Evolutionary conservation across 2,888 invertebrate genomes (phyloP).

Genomic region (Drosophila quinaria): DNA sequence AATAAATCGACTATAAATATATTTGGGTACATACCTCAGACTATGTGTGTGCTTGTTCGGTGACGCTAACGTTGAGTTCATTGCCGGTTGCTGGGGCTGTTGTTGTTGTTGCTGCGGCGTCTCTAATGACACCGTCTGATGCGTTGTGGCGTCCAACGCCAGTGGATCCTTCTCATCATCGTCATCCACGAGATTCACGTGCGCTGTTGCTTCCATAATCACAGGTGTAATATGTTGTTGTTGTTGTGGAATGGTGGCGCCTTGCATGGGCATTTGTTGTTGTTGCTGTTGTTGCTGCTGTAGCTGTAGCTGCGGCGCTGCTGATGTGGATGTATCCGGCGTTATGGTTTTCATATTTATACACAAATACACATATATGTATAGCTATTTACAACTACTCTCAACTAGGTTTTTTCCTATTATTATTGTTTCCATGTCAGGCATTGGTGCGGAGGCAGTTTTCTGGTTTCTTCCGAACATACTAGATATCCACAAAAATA

Average conservation of each 20-base stretch:
- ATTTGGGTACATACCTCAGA: constrained; percentile 84
- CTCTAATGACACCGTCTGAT: constrained; percentile 28
- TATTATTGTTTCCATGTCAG: constrained; percentile 65
- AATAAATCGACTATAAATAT: constrained; percentile 1
- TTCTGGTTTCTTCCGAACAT: constrained; percentile 72
- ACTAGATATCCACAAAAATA: constrained; percentile 42
- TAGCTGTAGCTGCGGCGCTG: constrained; percentile 44
- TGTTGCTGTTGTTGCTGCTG: constrained; percentile 52
- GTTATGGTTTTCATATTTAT: constrained; percentile 76
- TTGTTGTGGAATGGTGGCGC: constrained; percentile 67
- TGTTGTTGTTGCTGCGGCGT: constrained; percentile 24
- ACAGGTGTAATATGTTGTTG: constrained; percentile 60
- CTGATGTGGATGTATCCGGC: constrained; percentile 68
- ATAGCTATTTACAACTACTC: constrained; percentile 56
- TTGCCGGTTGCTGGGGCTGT: constrained; percentile 1
- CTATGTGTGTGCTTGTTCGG: constrained; percentile 90
- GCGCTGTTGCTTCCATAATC: constrained; percentile 80
- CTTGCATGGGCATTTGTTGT: constrained; percentile 53
- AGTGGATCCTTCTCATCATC: constrained; percentile 85
- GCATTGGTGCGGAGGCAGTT: constrained; percentile 35
- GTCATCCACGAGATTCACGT: constrained; percentile 82
- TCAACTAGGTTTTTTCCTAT: constrained; percentile 36
- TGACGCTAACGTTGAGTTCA: constrained; percentile 32
- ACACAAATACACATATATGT: constrained; percentile 21
- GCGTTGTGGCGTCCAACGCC: constrained; percentile 76